Conservation (phyloP, 2,797 vertebrate genomes). For the Premnoplex brunnescens region DNA sequence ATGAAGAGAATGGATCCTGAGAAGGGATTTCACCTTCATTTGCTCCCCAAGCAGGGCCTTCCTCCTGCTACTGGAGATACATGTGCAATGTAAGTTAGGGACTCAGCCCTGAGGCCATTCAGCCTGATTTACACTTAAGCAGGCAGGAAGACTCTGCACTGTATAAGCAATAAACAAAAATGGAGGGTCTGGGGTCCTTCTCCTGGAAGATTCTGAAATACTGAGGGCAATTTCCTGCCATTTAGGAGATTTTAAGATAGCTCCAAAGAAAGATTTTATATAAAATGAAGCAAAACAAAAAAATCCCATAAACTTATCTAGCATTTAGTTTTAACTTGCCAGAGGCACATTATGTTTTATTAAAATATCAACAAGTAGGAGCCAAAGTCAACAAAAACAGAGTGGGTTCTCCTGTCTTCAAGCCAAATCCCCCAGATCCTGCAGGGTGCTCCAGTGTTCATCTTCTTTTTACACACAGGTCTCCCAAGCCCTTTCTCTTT, state of each 20-base stretch:
- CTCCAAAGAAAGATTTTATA: constrained; percentile 45
- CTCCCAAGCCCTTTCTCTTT: background rate
- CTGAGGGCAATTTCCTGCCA: constrained; percentile 58
- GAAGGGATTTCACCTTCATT: constrained; percentile 9
- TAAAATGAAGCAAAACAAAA: constrained; percentile 59
- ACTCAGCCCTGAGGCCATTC: background rate
- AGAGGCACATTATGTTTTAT: constrained; percentile 61
- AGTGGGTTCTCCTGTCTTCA: constrained; percentile 12
- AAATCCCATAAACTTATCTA: constrained; percentile 46
- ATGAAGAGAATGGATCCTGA: background rate
- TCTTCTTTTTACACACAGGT: background rate
- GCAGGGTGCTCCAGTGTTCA: background rate
- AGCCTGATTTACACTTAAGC: constrained; percentile 13
- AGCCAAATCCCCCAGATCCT: background rate
- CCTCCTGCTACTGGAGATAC: background rate
- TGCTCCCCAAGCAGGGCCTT: background rate
- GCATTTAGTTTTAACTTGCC: constrained; percentile 56
- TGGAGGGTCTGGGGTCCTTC: constrained; percentile 3
- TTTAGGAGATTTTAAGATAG: constrained; percentile 54
- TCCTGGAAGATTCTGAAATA: constrained; percentile 44
- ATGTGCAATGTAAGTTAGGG: background rate
- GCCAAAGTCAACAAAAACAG: constrained; percentile 53
- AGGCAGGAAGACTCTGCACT: background rate
- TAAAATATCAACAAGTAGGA: constrained; percentile 56
- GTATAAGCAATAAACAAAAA: constrained; percentile 30